These are phyloP conservation scores for Speoplatyrhinus poulsoni DNA, from an alignment of 2,113 vertebrate genomes.

Conservation along the genomic window DNA sequence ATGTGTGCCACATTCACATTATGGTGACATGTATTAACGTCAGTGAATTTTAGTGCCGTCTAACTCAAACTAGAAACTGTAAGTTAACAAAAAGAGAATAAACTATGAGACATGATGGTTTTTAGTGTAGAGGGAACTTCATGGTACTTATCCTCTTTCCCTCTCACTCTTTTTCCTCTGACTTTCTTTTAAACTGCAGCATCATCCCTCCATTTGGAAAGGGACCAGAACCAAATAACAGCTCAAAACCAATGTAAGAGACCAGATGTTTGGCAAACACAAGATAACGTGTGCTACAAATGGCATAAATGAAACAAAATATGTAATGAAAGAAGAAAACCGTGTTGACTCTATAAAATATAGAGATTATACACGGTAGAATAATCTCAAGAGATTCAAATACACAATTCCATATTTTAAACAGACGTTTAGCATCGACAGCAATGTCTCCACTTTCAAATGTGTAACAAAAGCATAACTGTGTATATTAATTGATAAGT, in stretches of 20 bases:
- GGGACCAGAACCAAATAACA: slow-evolving; percentile 74
- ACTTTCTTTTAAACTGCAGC: slow-evolving; percentile 76
- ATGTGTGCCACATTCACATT: slow-evolving; percentile 15
- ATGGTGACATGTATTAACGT: slow-evolving; percentile 15
- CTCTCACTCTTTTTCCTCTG: slow-evolving; percentile 69
- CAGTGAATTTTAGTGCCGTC: slow-evolving; percentile 3
- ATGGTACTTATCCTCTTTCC: slow-evolving; percentile 53
- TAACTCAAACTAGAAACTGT: not conserved
- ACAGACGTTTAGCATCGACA: not conserved
- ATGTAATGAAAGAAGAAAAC: not conserved
- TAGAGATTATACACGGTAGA: no score
- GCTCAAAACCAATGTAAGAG: slow-evolving; percentile 77
- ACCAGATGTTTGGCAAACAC: slow-evolving; percentile 65
- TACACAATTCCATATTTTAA: not conserved
- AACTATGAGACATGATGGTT: slow-evolving; percentile 34
- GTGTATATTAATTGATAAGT: not conserved
- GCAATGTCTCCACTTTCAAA: not conserved
- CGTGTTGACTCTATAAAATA: slow-evolving; percentile 22
- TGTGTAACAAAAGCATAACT: not conserved
- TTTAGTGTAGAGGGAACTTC: slow-evolving; percentile 50
- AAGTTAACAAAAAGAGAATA: slow-evolving; percentile 3
- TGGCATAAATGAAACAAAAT: slow-evolving; percentile 14
- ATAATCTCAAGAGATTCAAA: not conserved
- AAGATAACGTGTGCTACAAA: slow-evolving; percentile 6
- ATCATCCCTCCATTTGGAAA: slow-evolving; percentile 73